Percentiles rank a stretch among this genome's conserved stretches.
Conservation (phyloP, 2,797 vertebrate species). For the Sciurus carolinensis region DNA sequence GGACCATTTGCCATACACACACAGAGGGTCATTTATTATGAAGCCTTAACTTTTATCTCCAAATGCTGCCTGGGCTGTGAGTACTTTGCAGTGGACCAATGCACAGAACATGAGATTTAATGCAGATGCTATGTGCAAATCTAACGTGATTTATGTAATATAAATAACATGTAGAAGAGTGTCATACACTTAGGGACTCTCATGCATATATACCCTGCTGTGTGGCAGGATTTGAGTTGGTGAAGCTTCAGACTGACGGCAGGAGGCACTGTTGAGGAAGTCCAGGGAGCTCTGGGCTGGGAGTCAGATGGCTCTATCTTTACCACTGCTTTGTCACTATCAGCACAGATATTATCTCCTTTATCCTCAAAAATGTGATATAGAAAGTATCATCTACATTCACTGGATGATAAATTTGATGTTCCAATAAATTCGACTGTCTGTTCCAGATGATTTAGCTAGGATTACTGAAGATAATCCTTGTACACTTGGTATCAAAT, state of each 20-base stretch:
- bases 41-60: conserved; percentile 81
- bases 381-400: background rate
- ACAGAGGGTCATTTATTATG: conserved; percentile 85
- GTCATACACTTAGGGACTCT: background rate
- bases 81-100: conserved; percentile 74
- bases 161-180: conserved; percentile 59
- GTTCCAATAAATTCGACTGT: background rate
- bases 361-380: background rate
- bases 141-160: conserved; percentile 69
- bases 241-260: background rate
- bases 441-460: background rate
- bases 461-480: background rate
- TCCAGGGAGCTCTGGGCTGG: background rate
- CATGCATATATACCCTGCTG: background rate
- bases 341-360: background rate
- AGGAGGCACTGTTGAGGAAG: background rate
- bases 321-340: background rate
- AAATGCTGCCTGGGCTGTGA: conserved; percentile 73
- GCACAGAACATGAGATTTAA: conserved; percentile 74
- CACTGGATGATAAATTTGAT: background rate
- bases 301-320: background rate
- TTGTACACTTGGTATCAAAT: background rate
- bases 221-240: background rate
- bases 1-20: conserved; percentile 78
- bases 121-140: conserved; percentile 69